These are phyloP conservation scores for Cololabis saira DNA, from an alignment of 2,113 vertebrate species.

Conservation along the genomic window DNA sequence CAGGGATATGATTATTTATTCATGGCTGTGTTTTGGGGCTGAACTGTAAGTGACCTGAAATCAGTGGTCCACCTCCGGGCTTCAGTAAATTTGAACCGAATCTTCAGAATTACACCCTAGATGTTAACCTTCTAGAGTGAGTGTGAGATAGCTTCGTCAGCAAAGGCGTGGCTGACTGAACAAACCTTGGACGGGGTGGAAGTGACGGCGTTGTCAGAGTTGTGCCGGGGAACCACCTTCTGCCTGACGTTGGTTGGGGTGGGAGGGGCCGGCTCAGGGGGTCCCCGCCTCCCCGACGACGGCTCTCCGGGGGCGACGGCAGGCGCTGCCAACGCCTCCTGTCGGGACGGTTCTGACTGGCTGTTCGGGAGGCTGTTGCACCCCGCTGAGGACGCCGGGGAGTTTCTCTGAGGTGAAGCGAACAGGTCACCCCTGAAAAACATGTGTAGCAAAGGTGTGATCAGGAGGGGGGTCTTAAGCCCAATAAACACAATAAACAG, in stretches of 20 bases:
- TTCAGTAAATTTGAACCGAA: no score
- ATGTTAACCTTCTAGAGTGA: no score
- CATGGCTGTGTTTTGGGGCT: no score
- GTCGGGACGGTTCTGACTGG: constrained; percentile 50
- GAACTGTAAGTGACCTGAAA: no score
- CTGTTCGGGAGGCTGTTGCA: constrained; percentile 63
- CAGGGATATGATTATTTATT: no score
- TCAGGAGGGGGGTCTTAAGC: no score
- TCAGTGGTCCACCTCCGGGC: no score
- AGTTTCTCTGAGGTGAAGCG: constrained; percentile 68
- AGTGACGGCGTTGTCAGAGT: constrained; percentile 42
- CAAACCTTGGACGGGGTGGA: constrained; percentile 68
- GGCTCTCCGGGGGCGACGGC: background rate
- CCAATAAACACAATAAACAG: no score
- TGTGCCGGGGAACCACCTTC: constrained; percentile 61
- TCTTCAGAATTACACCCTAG: no score
- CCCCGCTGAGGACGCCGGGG: constrained; percentile 49
- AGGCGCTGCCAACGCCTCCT: constrained; percentile 3
- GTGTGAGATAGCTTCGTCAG: no score
- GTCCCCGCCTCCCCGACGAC: constrained; percentile 47
- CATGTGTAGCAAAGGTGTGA: no score
- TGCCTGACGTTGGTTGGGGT: constrained; percentile 13
- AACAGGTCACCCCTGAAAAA: constrained; percentile 69
- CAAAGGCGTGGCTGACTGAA: no score
- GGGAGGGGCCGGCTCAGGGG: background rate